Evolutionary conservation across 2,888 invertebrate species (phyloP).

Genomic region (Stictocephala bisonia): DNA sequence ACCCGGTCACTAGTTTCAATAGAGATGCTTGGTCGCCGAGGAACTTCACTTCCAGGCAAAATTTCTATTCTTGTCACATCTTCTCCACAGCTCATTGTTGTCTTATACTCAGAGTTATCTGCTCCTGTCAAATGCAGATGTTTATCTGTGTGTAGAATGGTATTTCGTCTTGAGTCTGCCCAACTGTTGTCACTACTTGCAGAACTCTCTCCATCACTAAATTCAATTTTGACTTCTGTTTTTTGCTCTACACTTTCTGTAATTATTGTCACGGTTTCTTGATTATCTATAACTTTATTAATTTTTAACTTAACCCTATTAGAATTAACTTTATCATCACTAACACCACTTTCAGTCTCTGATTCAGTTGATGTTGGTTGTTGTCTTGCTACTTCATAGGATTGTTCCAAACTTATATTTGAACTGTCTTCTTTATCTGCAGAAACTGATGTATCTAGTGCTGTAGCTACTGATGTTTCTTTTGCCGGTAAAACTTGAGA

Average conservation of each 20-base stretch:
- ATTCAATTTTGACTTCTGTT: slow-evolving; percentile 51
- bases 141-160: slow-evolving; percentile 55
- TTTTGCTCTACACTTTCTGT: slow-evolving; percentile 45
- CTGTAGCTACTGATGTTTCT: too few species aligned
- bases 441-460: too few species aligned
- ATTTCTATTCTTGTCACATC: slow-evolving; percentile 57
- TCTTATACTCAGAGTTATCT: not conserved
- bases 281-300: slow-evolving; percentile 41
- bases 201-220: slow-evolving; percentile 66
- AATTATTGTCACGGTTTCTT: slow-evolving; percentile 51
- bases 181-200: slow-evolving; percentile 73
- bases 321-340: not conserved
- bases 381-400: not conserved
- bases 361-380: not conserved
- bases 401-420: slow-evolving; percentile 19
- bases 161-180: slow-evolving; percentile 60
- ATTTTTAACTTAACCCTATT: slow-evolving; percentile 29
- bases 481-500: too few species aligned
- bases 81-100: slow-evolving; percentile 15
- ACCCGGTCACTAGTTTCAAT: slow-evolving; percentile 56
- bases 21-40: slow-evolving; percentile 58
- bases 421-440: not conserved
- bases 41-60: slow-evolving; percentile 57
- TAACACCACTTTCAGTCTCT: not conserved
- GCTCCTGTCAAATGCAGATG: slow-evolving; percentile 31